A percentile compares a stretch with the other conserved stretches of the same genome.
Conservation (phyloP, 2,113 vertebrate species). For the Ailuropoda melanoleuca region DNA sequence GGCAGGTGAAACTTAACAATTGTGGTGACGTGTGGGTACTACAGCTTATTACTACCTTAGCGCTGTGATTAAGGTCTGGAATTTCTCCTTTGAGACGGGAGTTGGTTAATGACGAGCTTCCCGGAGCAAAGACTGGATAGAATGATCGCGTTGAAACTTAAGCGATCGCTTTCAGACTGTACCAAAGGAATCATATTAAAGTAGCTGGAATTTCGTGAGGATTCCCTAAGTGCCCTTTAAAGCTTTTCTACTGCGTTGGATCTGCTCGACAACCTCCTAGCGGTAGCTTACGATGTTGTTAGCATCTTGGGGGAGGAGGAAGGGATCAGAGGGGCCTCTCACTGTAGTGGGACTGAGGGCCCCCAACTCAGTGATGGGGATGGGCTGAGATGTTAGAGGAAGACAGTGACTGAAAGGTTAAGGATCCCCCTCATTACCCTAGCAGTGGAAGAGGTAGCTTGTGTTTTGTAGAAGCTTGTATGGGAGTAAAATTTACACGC, state of each 20-base stretch:
- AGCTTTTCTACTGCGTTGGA: not conserved
- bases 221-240: not conserved
- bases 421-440: accelerated
- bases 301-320: too few species aligned
- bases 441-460: not conserved
- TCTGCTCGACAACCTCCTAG: not conserved
- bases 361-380: not conserved
- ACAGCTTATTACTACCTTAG: too few species aligned
- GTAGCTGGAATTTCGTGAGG: too few species aligned
- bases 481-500: not conserved
- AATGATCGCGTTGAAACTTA: not conserved
- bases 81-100: not conserved
- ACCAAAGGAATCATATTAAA: too few species aligned
- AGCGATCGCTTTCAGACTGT: not conserved
- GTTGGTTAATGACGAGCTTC: not conserved
- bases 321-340: not conserved
- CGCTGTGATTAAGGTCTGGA: too few species aligned
- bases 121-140: not conserved
- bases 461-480: not conserved
- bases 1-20: too few species aligned
- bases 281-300: accelerated
- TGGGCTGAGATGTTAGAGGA: not conserved
- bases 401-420: accelerated
- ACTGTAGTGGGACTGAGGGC: not conserved
- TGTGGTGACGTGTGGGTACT: too few species aligned